These are phyloP conservation scores for Nymphalis polychloros DNA, from an alignment of 2,888 invertebrate genomes.

Conservation along the genomic window DNA sequence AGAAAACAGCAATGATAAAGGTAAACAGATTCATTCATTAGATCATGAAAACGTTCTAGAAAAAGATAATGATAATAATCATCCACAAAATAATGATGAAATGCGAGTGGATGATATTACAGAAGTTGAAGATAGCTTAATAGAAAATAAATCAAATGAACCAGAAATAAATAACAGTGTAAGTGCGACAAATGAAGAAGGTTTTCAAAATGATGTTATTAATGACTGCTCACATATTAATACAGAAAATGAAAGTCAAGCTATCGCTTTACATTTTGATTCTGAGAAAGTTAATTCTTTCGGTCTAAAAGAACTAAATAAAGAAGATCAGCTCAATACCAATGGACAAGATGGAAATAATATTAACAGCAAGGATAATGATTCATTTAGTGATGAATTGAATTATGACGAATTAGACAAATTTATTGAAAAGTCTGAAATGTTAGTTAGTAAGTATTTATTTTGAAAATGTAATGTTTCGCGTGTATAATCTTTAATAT, in stretches of 20 bases:
- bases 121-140: constrained; percentile 4
- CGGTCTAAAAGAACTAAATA: constrained; percentile 23
- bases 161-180: constrained; percentile 13
- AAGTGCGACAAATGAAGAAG: background rate
- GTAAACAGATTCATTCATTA: background rate
- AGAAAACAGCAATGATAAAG: background rate
- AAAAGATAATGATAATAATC: background rate
- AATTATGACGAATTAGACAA: constrained; percentile 67
- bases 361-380: constrained; percentile 39
- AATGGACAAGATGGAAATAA: constrained; percentile 25
- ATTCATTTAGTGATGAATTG: constrained; percentile 64
- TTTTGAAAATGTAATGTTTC: background rate
- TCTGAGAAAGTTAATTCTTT: constrained; percentile 46
- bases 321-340: background rate
- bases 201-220: constrained; percentile 14
- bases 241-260: constrained; percentile 47
- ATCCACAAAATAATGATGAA: background rate
- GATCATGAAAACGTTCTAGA: background rate
- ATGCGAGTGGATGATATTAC: background rate
- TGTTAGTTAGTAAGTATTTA: constrained; percentile 51
- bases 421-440: constrained; percentile 65
- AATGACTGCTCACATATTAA: constrained; percentile 23
- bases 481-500: no score
- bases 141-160: constrained; percentile 12
- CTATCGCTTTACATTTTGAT: constrained; percentile 53